Base-by-base conservation (phyloP, 1,140 invertebrate genomes). In the Maniola jurtina region DNA sequence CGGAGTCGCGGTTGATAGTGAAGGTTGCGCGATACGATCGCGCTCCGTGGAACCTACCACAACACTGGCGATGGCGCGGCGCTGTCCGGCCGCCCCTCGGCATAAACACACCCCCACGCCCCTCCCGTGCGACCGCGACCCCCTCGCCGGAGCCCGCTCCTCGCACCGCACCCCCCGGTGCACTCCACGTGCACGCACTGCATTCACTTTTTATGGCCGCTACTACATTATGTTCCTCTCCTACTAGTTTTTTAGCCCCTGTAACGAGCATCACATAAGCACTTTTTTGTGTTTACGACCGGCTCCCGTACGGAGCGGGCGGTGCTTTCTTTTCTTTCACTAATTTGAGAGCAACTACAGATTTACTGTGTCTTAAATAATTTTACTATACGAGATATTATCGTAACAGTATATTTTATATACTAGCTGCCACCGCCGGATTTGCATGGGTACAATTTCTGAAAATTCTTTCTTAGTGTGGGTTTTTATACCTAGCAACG, bases 21-120 rank as follows among this genome's bases (percentile, higher is more conserved):
- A 71, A 66, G 67, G 55, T 66, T 50, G 66, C 65, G 75, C 73
- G 79, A 75, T 71, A 79, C 85, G 79, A 77, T 80, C 85, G 77
- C 75, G 71, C 81, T 76, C 73, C 59, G 70, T 80, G 81, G 75
- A 88, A 91, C 90, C 90, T 91, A 90, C 90, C 89, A 89, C 90
- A 91, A 91, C 86, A 91, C 88, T 91, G 90, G 76, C 80, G 71
- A 69, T 71, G 64, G 66, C 70, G 68, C 76, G 73, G 71, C 65
- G 77, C 75, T 74, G 74, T 73, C 83, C 76, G 79, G 81, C 83
- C 88, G 84, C 81, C 83, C 87, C 88, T 81, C 81, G 81, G 81
- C 56, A 75, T 86, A 86, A 87, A 88, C 84, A 88, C 84, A 86
- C 84, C 84, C 83, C 84, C 81, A 78, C 78, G 78, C 83, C 79